A percentile compares a stretch with the other conserved stretches of the same genome.
Evolutionary conservation across 2,888 invertebrate genomes (phyloP).

Genomic region (Prenolepis imparis): DNA sequence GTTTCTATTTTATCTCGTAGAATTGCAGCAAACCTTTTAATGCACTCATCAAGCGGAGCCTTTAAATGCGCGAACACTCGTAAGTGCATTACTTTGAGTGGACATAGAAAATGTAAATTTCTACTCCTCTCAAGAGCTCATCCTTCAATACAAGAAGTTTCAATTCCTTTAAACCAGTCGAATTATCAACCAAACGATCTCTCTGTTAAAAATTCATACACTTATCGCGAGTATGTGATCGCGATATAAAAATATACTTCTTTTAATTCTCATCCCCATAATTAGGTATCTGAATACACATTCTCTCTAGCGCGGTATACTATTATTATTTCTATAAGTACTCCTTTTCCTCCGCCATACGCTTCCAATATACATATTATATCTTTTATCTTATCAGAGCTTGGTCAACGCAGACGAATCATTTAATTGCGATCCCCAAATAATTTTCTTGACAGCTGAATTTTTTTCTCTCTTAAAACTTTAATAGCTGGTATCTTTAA

Average conservation of each 20-base stretch:
- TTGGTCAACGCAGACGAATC: constrained; percentile 47
- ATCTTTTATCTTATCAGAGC: constrained; percentile 39
- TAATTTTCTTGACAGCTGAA: constrained; percentile 24
- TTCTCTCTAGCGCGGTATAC: constrained; percentile 58
- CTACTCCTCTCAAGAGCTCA: not conserved
- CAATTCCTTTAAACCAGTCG: constrained; percentile 51
- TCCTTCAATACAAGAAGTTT: constrained; percentile 11
- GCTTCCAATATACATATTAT: constrained; percentile 47
- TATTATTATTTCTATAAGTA: constrained; percentile 61
- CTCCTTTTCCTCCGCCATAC: constrained; percentile 11
- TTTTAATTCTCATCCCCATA: constrained; percentile 60
- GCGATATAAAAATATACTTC: constrained; percentile 73
- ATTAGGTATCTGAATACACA: constrained; percentile 64
- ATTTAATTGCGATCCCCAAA: constrained; percentile 26
- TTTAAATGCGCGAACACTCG: constrained; percentile 3
- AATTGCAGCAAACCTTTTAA: constrained; percentile 1
- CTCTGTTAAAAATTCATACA: constrained; percentile 56
- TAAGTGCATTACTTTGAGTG: not conserved
- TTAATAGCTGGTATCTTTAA: constrained; percentile 33
- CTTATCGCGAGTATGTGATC: constrained; percentile 61
- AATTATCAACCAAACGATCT: constrained; percentile 59
- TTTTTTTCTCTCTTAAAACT: constrained; percentile 29
- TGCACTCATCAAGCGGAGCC: constrained; percentile 8
- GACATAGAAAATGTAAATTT: not conserved
- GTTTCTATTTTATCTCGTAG: constrained; percentile 26